These are phyloP conservation scores for Trisateles emortualis DNA, from an alignment of 2,888 invertebrate species.

Conservation along the genomic window DNA sequence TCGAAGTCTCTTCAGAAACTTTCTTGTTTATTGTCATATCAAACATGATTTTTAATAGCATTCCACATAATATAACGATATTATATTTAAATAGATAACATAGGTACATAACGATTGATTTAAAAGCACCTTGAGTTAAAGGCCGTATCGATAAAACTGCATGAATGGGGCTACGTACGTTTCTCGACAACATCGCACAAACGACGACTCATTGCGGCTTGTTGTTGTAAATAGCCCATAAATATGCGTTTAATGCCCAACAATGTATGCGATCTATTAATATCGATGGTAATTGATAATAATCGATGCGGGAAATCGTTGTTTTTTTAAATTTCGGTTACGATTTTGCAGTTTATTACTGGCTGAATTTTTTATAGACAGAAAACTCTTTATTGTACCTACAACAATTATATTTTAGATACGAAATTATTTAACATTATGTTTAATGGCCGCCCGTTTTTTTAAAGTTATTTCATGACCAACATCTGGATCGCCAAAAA, in stretches of 20 bases:
- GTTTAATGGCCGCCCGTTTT: no score
- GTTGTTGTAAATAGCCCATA: conserved; percentile 37
- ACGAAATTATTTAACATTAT: no score
- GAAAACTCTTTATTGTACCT: no score
- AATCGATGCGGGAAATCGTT: background rate
- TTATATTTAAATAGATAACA: conserved; percentile 11
- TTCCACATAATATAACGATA: background rate
- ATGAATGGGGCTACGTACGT: conserved; percentile 40
- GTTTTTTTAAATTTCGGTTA: background rate
- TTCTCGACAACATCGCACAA: conserved; percentile 43
- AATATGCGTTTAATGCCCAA: conserved; percentile 34
- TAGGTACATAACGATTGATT: conserved; percentile 45
- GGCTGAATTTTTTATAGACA: no score
- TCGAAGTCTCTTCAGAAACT: no score
- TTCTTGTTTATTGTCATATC: no score
- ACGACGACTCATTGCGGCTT: conserved; percentile 39
- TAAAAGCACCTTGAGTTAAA: conserved; percentile 51
- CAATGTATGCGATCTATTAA: conserved; percentile 39
- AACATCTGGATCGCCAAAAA: no score
- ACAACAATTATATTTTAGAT: no score
- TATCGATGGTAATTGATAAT: conserved; percentile 24
- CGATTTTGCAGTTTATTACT: no score
- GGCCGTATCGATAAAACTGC: conserved; percentile 54
- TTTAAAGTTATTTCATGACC: no score
- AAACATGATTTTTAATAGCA: background rate